Percentiles rank a stretch among this genome's conserved stretches.
These are phyloP conservation scores for Semotilus atromaculatus DNA, from an alignment of 2,797 vertebrate species.

Conservation along the genomic window DNA sequence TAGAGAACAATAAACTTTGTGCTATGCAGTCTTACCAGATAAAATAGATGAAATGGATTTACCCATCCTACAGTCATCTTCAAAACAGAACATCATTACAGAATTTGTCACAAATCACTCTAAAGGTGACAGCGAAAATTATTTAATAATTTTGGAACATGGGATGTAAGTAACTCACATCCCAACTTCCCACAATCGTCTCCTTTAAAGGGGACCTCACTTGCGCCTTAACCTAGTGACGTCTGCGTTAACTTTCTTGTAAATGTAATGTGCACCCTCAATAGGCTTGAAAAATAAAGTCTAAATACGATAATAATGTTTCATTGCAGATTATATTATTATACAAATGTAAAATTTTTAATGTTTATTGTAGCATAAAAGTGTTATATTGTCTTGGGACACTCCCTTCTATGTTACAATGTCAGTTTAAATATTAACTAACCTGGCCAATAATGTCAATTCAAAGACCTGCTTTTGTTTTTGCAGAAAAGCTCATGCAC, in stretches of 20 bases:
- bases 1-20: constrained; percentile 18
- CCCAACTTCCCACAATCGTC: constrained; percentile 17
- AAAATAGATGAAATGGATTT: constrained; percentile 9
- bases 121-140: constrained; percentile 9
- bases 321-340: constrained; percentile 1
- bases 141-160: too few species aligned
- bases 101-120: background rate
- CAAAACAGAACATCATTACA: constrained; percentile 3
- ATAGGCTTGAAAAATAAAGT: background rate
- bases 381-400: background rate
- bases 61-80: background rate
- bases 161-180: constrained; percentile 17
- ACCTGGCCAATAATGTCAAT: constrained; percentile 16
- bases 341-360: background rate
- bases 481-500: constrained; percentile 1
- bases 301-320: background rate
- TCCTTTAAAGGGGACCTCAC: constrained; percentile 19
- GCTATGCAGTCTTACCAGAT: constrained; percentile 31
- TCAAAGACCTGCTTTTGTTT: background rate
- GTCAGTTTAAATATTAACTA: constrained; percentile 6
- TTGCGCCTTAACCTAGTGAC: constrained; percentile 25
- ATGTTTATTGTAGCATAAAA: constrained; percentile 18
- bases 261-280: constrained; percentile 26
- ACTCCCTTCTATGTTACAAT: background rate
- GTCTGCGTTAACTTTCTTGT: constrained; percentile 32